Conservation (phyloP, 2,113 vertebrate species). For the Tychaedon coryphoeus region DNA sequence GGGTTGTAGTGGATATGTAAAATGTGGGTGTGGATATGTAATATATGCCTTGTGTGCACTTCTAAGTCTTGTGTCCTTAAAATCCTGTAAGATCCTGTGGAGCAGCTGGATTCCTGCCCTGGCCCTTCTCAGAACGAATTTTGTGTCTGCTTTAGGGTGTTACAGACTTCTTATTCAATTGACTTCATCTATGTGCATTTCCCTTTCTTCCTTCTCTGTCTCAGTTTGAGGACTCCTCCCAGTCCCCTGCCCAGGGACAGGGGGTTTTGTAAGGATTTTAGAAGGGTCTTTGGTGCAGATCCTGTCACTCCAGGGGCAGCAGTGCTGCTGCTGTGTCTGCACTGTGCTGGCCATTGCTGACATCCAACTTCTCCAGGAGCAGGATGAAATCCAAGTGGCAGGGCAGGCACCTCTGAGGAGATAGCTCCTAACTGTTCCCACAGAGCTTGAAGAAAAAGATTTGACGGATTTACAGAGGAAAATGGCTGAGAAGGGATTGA, state of each 20-base stretch:
- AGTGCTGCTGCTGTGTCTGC: neutral
- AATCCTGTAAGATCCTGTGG: neutral
- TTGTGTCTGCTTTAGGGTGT: neutral
- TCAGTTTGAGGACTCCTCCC: neutral
- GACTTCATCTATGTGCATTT: neutral
- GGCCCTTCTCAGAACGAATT: neutral
- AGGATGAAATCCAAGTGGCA: slow-evolving; percentile 35
- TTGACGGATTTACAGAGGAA: slow-evolving; percentile 53
- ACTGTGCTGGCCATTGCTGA: neutral
- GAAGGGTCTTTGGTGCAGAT: accelerated
- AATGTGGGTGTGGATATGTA: neutral
- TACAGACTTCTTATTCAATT: neutral
- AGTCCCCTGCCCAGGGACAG: neutral
- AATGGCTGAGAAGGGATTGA: slow-evolving; percentile 66
- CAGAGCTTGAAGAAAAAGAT: slow-evolving; percentile 53
- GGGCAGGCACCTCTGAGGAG: slow-evolving; percentile 54
- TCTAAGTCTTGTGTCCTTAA: neutral
- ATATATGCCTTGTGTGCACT: neutral
- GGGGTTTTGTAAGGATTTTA: neutral
- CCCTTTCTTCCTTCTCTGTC: neutral
- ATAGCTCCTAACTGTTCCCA: slow-evolving; percentile 52
- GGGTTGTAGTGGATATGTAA: neutral
- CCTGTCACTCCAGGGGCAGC: neutral
- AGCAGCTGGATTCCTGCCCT: neutral
- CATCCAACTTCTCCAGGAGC: neutral